Evolutionary conservation across 2,888 invertebrate species (phyloP).

Genomic region (Lacanobia oleracea): DNA sequence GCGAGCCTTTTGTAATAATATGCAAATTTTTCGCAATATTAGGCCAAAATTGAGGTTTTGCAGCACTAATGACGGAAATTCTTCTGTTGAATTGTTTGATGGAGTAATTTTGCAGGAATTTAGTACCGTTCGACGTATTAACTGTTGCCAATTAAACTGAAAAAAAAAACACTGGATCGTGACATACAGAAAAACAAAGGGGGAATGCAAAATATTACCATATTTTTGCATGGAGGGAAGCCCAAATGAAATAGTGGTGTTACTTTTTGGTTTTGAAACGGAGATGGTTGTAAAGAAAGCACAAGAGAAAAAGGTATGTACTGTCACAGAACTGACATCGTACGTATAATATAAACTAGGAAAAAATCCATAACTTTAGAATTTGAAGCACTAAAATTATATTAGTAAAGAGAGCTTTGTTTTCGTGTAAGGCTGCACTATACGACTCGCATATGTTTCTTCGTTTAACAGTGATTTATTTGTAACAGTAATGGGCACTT

Average conservation of each 20-base stretch:
- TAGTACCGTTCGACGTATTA: not conserved
- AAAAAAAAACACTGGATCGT: not conserved
- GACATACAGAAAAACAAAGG: not conserved
- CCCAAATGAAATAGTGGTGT: not conserved
- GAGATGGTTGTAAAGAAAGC: not conserved
- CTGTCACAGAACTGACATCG: too few species aligned
- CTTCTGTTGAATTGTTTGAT: conserved; percentile 18
- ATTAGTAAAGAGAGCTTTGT: not conserved
- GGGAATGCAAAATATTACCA: not conserved
- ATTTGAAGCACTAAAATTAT: too few species aligned
- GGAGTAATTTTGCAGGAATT: conserved; percentile 2
- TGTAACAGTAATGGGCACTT: not conserved
- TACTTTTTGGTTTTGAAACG: not conserved
- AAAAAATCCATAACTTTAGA: too few species aligned
- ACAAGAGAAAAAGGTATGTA: too few species aligned
- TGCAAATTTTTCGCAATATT: conserved; percentile 28
- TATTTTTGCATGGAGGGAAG: not conserved
- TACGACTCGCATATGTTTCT: conserved; percentile 14
- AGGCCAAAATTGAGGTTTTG: conserved; percentile 10
- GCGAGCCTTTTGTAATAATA: conserved; percentile 32
- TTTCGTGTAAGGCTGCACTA: not conserved
- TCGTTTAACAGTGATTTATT: conserved; percentile 24
- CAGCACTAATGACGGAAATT: conserved; percentile 19
- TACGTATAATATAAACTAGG: too few species aligned
- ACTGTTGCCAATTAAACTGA: not conserved